Evolutionary conservation across 2,888 invertebrate genomes (phyloP), one percentile per base, ranked within the genome.

Genomic region (Eupithecia inturbata): DNA sequence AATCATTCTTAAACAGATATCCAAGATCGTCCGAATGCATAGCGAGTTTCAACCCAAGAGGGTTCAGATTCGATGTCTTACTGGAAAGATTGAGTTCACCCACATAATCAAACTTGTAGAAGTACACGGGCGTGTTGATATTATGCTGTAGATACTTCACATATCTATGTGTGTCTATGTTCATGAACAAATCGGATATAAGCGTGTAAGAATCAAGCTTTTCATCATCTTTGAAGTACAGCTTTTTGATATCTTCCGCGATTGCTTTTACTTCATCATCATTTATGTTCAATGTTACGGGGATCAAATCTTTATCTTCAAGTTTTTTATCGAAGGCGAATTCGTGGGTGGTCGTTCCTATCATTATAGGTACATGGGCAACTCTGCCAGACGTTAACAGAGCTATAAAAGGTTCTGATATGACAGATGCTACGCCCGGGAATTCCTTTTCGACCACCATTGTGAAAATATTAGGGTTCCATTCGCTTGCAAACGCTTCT

Each of bases 361-460:
- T 88, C 92, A 94, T 92, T 1, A 91, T 79, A 0, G 94, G 94
- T 0, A 89, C 78, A 9, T 93, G 87, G 0, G 93, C 88, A 0
- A 91, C 83, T 19, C 93, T 82, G 0, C 94, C 94, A 0, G 93
- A 92, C 2, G 89, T 91, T 0, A 94, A 67, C 1, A 92, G 60
- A 45, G 92, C 88, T 4, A 88, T 83, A 53, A 92, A 92, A 0
- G 90, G 79, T 75, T 94, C 94, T 0, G 89, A 90, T 5, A 92
- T 73, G 2, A 90, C 84, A 0, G 91, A 86, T 79, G 93, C 92
- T 0, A 92, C 90, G 0, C 87, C 89, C 0, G 89, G 88, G 64
- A 93, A 94, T 74, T 94, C 93, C 28, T 91, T 92, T 76, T 94
- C 94, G 0, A 94, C 81, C 0, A 93, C 91, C 0, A 88, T 78